Conservation (phyloP, 2,888 invertebrate species). For the Melipona beecheii region DNA sequence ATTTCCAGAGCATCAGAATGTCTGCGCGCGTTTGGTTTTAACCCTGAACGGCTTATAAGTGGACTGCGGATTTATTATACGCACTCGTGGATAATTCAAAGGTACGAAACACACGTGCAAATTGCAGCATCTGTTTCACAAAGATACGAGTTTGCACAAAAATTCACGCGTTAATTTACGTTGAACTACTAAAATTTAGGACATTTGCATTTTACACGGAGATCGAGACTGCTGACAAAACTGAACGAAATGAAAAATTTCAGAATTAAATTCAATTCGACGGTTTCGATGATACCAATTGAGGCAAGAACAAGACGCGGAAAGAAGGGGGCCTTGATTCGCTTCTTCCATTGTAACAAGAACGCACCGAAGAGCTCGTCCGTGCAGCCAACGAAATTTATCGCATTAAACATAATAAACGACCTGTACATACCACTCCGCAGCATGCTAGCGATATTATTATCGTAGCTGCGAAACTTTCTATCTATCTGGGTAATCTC, state of each 20-base stretch:
- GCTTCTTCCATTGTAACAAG: slow-evolving; percentile 17
- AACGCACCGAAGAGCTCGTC: neutral
- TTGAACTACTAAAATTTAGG: too few species aligned
- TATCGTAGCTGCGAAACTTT: slow-evolving; percentile 62
- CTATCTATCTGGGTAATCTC: slow-evolving; percentile 68
- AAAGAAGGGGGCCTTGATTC: slow-evolving; percentile 18
- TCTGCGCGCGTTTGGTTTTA: slow-evolving; percentile 23
- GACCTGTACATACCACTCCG: slow-evolving; percentile 39
- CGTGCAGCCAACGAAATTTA: slow-evolving; percentile 52
- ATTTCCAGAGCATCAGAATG: slow-evolving; percentile 21
- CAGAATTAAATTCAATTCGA: too few species aligned
- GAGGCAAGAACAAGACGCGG: slow-evolving; percentile 1
- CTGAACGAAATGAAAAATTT: too few species aligned
- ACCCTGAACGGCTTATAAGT: neutral
- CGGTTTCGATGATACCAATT: too few species aligned
- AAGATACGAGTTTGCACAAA: too few species aligned
- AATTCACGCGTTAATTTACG: too few species aligned
- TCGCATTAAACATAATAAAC: slow-evolving; percentile 55
- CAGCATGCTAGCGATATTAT: slow-evolving; percentile 62
- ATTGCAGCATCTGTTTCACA: too few species aligned
- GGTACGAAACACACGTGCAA: too few species aligned
- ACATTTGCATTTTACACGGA: too few species aligned
- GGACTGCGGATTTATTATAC: too few species aligned
- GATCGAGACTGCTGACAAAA: too few species aligned
- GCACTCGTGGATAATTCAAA: too few species aligned